Evolutionary conservation across 2,888 invertebrate species (phyloP).

Genomic region (Portevinia maculata): DNA sequence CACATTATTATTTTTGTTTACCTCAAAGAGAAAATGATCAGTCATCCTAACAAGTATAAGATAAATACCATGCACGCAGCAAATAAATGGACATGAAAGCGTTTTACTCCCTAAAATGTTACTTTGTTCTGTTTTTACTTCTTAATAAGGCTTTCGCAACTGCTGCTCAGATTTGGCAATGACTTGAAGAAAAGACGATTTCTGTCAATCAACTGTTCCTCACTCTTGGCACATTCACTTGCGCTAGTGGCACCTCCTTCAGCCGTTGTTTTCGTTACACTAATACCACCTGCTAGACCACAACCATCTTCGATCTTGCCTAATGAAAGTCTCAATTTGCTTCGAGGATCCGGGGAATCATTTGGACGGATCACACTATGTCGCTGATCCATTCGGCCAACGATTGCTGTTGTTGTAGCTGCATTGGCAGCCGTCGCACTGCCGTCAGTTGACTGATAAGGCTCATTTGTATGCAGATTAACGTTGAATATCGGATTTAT

Average conservation of each 20-base stretch:
- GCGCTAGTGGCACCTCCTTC: slow-evolving; percentile 58
- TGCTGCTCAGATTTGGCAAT: slow-evolving; percentile 89
- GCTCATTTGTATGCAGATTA: slow-evolving; percentile 60
- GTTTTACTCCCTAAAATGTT: slow-evolving; percentile 38
- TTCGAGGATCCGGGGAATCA: slow-evolving; percentile 82
- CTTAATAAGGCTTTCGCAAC: slow-evolving; percentile 86
- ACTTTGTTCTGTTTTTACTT: slow-evolving; percentile 76
- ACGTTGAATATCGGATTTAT: slow-evolving; percentile 77
- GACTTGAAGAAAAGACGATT: slow-evolving; percentile 84
- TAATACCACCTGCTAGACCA: slow-evolving; percentile 44
- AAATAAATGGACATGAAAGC: slow-evolving; percentile 65
- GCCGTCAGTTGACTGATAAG: slow-evolving; percentile 38
- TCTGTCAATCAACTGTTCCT: slow-evolving; percentile 76
- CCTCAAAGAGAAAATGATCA: slow-evolving; percentile 53
- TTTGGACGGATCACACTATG: slow-evolving; percentile 49
- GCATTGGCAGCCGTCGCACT: slow-evolving; percentile 23
- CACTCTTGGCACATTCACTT: slow-evolving; percentile 70
- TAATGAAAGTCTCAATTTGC: slow-evolving; percentile 79
- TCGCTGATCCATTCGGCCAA: slow-evolving; percentile 77
- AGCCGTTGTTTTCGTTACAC: slow-evolving; percentile 51
- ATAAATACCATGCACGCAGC: slow-evolving; percentile 44
- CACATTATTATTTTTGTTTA: slow-evolving; percentile 30
- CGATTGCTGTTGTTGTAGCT: slow-evolving; percentile 43
- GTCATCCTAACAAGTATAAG: slow-evolving; percentile 57
- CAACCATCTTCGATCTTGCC: slow-evolving; percentile 77